Conservation (phyloP, 2,797 vertebrate genomes). For the Hirundo rustica region DNA sequence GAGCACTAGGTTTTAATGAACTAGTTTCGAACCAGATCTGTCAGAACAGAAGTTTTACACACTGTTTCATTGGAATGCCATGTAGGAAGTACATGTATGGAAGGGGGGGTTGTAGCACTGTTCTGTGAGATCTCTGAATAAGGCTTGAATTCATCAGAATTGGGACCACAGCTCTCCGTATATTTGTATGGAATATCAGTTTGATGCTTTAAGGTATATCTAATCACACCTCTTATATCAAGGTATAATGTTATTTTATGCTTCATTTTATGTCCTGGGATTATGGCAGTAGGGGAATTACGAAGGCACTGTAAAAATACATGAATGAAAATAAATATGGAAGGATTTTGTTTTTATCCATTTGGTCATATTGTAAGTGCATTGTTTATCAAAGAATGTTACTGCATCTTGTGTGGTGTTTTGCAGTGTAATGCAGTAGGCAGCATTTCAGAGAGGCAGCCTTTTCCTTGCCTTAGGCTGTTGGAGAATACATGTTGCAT, state of each 20-base stretch:
- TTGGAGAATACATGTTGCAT: not conserved
- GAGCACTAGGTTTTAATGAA: not conserved
- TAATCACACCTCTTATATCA: not conserved
- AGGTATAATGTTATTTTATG: not conserved
- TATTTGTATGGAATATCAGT: not conserved
- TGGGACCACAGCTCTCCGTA: not conserved
- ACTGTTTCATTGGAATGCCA: not conserved
- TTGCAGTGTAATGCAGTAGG: not conserved
- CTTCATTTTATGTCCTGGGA: not conserved
- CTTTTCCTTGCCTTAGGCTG: not conserved
- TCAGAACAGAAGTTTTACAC: not conserved
- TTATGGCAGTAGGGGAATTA: not conserved
- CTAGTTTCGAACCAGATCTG: not conserved
- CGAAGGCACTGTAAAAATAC: not conserved
- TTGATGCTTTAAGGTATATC: not conserved
- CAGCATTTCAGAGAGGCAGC: not conserved
- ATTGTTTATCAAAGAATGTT: not conserved
- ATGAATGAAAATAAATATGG: not conserved
- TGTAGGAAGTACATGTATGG: not conserved
- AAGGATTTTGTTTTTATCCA: not conserved
- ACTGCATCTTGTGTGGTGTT: not conserved
- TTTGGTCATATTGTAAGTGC: not conserved
- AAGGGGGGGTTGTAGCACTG: not conserved
- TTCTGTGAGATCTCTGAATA: constrained; percentile 9
- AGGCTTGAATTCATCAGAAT: not conserved